Evolutionary conservation across 2,113 vertebrate species (phyloP).

Genomic region (Myotis davidii): DNA sequence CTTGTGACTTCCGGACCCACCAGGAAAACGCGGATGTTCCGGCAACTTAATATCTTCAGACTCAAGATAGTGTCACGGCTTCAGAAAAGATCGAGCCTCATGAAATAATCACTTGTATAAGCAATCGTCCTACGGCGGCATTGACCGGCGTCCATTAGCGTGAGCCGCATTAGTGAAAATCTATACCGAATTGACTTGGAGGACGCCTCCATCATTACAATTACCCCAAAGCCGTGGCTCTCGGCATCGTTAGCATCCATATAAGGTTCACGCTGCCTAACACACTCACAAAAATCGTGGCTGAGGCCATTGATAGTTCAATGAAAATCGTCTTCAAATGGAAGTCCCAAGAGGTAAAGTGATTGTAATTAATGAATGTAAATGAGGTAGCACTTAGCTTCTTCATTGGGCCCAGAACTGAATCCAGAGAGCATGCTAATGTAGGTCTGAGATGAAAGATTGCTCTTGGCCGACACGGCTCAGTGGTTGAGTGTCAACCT

Average conservation of each 20-base stretch:
- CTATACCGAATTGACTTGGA: neutral
- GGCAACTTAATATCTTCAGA: neutral
- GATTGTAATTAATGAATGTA: neutral
- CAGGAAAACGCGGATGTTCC: neutral
- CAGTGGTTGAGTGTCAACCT: no score
- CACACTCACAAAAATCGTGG: neutral
- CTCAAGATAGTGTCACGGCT: neutral
- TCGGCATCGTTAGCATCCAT: neutral
- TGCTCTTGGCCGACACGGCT: no score
- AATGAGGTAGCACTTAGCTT: fast-evolving
- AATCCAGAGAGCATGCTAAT: no score
- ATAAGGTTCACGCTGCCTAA: neutral
- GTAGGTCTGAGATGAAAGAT: neutral
- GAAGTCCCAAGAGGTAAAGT: neutral
- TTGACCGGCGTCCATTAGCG: neutral
- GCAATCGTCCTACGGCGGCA: neutral
- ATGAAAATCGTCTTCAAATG: neutral
- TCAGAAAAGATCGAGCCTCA: fast-evolving
- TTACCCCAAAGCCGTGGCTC: no score
- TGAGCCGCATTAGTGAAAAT: neutral
- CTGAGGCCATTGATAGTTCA: neutral
- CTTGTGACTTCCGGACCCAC: neutral
- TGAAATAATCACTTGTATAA: neutral
- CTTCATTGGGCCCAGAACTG: neutral
- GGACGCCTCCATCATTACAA: fast-evolving